These are phyloP conservation scores for Bufo gargarizans DNA, from an alignment of 2,113 vertebrate genomes.

Conservation along the genomic window DNA sequence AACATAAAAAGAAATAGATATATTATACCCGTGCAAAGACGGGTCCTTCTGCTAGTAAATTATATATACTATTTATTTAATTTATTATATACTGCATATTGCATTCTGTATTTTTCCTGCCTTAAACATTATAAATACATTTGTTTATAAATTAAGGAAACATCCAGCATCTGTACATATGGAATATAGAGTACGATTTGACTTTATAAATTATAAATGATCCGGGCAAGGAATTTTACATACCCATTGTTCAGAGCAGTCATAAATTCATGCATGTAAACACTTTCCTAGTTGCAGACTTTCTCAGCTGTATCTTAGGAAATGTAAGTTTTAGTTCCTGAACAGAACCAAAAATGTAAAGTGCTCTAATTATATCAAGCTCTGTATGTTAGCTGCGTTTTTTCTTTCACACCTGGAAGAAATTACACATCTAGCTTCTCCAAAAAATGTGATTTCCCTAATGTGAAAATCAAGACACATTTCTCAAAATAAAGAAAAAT, in stretches of 20 bases:
- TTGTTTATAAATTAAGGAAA: neutral
- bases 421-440: conserved; percentile 18
- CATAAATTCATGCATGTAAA: conserved; percentile 13
- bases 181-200: neutral
- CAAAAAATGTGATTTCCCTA: conserved; percentile 46
- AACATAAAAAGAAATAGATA: too few species aligned
- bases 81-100: neutral
- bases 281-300: neutral
- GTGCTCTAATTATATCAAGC: conserved; percentile 44
- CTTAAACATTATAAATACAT: neutral
- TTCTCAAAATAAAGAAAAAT: conserved; percentile 30
- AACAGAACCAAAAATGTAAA: conserved; percentile 34
- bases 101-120: neutral
- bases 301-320: neutral
- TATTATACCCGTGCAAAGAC: too few species aligned
- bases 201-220: neutral
- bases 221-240: neutral
- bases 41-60: neutral
- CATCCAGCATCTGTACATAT: neutral
- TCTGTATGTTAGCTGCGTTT: conserved; percentile 1
- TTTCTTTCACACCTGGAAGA: conserved; percentile 41
- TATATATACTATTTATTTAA: neutral
- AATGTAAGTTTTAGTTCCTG: neutral
- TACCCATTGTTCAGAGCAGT: conserved; percentile 4
- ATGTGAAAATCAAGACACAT: conserved; percentile 40